Percentiles rank a stretch among this genome's conserved stretches.
phyloP scores from a whole-genome alignment of 2,888 invertebrate species.

The Drosophila atripex region DNA sequence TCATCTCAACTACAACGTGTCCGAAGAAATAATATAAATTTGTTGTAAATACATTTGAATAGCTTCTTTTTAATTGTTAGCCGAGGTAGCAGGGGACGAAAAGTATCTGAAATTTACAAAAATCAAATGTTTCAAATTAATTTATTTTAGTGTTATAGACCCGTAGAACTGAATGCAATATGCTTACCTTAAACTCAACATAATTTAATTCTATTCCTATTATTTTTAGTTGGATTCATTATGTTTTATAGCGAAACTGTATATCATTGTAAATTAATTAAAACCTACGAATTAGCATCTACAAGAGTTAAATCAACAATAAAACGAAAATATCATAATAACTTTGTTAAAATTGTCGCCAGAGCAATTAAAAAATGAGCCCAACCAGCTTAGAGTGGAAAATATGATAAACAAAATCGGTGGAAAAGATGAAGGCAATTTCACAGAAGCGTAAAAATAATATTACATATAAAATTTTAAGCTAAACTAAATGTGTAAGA shows the following conservation, averaged over 20 bases:
- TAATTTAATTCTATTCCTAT: constrained; percentile 73
- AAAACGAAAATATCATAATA: constrained; percentile 67
- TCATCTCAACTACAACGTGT: constrained; percentile 25
- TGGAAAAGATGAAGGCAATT: constrained; percentile 33
- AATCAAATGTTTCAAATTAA: constrained; percentile 65
- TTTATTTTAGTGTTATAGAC: constrained; percentile 69
- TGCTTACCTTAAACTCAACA: constrained; percentile 73
- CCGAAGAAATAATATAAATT: constrained; percentile 10
- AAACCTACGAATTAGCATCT: constrained; percentile 61
- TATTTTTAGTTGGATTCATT: constrained; percentile 61
- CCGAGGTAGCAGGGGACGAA: constrained; percentile 3
- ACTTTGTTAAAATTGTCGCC: constrained; percentile 77
- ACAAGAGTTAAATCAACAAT: constrained; percentile 53
- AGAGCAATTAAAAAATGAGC: constrained; percentile 72
- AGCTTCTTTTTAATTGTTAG: constrained; percentile 33
- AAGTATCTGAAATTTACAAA: constrained; percentile 45
- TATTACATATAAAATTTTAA: constrained; percentile 47
- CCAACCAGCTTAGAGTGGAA: constrained; percentile 31
- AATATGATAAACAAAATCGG: constrained; percentile 8
- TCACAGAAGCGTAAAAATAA: constrained; percentile 43
- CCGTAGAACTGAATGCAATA: constrained; percentile 78
- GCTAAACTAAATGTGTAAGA: constrained; percentile 60
- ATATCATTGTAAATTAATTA: constrained; percentile 72
- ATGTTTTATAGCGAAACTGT: constrained; percentile 56
- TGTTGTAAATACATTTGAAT: constrained; percentile 42